phyloP scores from a whole-genome alignment of 1,140 invertebrate species.

The Acromyrmex heyeri region DNA sequence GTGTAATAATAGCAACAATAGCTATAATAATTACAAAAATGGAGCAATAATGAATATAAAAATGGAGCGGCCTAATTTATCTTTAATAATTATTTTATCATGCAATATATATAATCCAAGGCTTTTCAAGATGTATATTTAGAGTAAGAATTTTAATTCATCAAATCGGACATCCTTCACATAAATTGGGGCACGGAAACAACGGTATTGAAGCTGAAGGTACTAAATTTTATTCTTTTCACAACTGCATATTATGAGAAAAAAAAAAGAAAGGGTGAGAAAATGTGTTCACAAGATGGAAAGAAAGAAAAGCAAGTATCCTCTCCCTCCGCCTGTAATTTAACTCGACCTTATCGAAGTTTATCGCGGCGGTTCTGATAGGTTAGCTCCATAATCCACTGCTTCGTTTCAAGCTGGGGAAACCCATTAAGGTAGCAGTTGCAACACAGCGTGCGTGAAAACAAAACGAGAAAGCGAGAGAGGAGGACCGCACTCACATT shows the following conservation, averaged over 20 bases:
- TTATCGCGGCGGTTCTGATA: slow-evolving; percentile 64
- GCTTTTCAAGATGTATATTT: not conserved
- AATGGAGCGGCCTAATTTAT: no score
- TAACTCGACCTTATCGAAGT: slow-evolving; percentile 69
- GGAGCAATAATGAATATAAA: no score
- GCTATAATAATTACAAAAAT: no score
- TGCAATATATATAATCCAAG: no score
- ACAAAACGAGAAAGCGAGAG: slow-evolving; percentile 71
- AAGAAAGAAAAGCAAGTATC: slow-evolving; percentile 26
- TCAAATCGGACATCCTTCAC: not conserved
- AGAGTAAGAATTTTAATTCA: not conserved
- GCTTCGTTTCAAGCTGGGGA: slow-evolving; percentile 68
- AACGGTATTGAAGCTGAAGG: not conserved
- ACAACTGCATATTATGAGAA: slow-evolving; percentile 5
- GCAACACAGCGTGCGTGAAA: slow-evolving; percentile 62
- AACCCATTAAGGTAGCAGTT: slow-evolving; percentile 74
- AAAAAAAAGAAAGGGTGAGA: not conserved
- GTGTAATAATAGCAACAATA: no score
- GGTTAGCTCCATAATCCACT: slow-evolving; percentile 65
- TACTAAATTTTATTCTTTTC: slow-evolving; percentile 21
- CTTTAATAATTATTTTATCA: no score
- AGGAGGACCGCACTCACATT: slow-evolving; percentile 9
- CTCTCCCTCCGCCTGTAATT: slow-evolving; percentile 48
- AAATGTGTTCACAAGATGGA: not conserved
- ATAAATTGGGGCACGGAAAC: not conserved